phyloP scores from a whole-genome alignment of 1,140 invertebrate genomes.

The Andricus grossulariae region DNA sequence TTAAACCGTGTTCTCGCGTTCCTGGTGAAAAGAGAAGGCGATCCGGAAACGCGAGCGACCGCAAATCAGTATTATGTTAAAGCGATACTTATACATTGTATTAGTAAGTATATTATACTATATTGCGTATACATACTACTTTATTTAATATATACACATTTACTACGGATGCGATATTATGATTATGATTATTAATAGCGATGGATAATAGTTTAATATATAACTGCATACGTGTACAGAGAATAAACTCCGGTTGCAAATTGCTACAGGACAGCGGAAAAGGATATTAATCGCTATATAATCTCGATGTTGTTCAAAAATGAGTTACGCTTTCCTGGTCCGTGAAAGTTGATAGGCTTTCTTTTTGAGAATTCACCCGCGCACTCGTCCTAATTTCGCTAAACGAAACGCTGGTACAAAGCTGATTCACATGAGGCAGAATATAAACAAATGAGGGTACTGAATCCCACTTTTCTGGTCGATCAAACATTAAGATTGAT shows the following conservation, averaged over 20 bases:
- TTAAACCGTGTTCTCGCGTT: constrained; percentile 43
- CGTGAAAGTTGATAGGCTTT: constrained; percentile 1
- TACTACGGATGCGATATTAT: constrained; percentile 45
- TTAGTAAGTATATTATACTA: constrained; percentile 68
- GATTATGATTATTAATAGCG: constrained; percentile 43
- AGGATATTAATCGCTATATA: constrained; percentile 42
- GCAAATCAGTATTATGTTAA: constrained; percentile 72
- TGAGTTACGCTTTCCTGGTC: constrained; percentile 39
- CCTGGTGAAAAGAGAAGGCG: background rate
- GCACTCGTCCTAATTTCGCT: background rate
- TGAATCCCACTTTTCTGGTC: no score
- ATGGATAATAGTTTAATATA: constrained; percentile 44
- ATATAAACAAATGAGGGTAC: no score
- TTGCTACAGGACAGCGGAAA: background rate
- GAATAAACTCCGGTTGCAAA: constrained; percentile 7
- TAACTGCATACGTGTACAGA: constrained; percentile 39
- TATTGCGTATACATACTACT: constrained; percentile 64
- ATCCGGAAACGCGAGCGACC: constrained; percentile 28
- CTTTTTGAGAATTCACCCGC: background rate
- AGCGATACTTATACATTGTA: constrained; percentile 69
- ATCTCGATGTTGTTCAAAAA: constrained; percentile 46
- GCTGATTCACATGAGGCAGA: no score
- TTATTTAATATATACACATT: constrained; percentile 67
- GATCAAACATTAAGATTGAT: no score
- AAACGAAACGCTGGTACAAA: background rate